These are phyloP conservation scores for Trichacis sp. DNA, from an alignment of 2,888 invertebrate genomes.

Conservation along the genomic window DNA sequence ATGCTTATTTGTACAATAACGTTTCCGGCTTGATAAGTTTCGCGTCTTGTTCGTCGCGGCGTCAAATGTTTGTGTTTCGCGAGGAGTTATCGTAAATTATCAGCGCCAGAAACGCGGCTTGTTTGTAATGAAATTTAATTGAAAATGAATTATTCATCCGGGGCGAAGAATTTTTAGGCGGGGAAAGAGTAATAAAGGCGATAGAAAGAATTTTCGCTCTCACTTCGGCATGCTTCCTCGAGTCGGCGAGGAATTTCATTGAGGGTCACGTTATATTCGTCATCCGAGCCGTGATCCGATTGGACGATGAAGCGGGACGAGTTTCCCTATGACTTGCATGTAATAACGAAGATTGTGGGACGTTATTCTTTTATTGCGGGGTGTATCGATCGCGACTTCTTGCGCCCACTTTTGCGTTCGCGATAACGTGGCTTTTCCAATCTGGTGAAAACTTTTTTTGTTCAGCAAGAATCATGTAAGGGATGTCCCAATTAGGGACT, in stretches of 20 bases:
- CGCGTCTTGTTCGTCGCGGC: no score
- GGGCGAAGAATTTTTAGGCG: no score
- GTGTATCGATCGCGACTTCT: conserved; percentile 1
- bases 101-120: background rate
- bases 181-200: no score
- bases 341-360: conserved; percentile 16
- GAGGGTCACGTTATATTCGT: conserved; percentile 46
- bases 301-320: conserved; percentile 46
- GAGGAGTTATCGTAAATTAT: background rate
- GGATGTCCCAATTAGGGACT: no score
- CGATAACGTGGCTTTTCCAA: no score
- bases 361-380: background rate
- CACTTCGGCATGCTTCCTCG: conserved; percentile 38
- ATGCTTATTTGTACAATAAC: background rate
- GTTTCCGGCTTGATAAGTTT: background rate
- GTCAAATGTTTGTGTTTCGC: conserved; percentile 1
- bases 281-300: conserved; percentile 54
- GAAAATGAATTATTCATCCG: background rate
- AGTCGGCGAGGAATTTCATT: conserved; percentile 46
- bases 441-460: no score
- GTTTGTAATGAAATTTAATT: background rate
- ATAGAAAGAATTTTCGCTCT: no score
- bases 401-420: no score
- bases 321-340: conserved; percentile 27
- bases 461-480: no score